Base-by-base conservation (phyloP, 2,888 invertebrate species). In the Acanthosoma haemorrhoidale region DNA sequence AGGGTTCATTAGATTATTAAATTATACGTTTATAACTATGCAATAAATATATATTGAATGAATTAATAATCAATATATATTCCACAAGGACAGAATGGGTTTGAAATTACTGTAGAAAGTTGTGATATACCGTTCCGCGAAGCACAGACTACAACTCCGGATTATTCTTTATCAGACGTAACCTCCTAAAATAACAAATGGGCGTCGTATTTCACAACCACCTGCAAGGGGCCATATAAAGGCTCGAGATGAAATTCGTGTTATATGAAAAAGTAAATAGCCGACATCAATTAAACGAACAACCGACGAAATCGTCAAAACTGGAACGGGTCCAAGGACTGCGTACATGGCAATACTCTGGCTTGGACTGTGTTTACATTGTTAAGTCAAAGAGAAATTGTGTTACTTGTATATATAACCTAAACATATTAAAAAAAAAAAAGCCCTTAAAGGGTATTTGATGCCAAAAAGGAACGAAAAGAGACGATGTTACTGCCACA, bases 261-360 rank as follows among this genome's bases (percentile, higher is more conserved):
- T 5, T 51, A 25, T 51, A 51, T 1, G 51, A 25, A 51, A n/a
- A 21, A 9, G 4, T n/a, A 51, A 51, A 51, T 51, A 25, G 51
- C 51, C n/a, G n/a, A 51, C 51, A 51, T 51, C 29, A 51, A 51
- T 51, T 21, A 25, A 51, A 51, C 51, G n/a, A n/a, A n/a, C n/a
- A n/a, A n/a, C n/a, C n/a, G n/a, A n/a, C n/a, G 51, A 51, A 51
- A 51, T 51, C 51, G 25, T 4, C n/a, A 25, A 25, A 43, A 43
- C 18, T 4, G 43, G 51, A 51, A 51, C n/a, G 51, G n/a, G 51
- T 51, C 29, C 51, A 51, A 51, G 25, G 25, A 25, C 18, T 11
- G 6, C 51, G 21, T 29, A 29, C 25, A 51, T 51, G 13, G 0
- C n/a, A n/a, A n/a, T n/a, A n/a, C n/a, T n/a, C n/a, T n/a, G n/a